A percentile compares a stretch with the other conserved stretches of the same genome.
phyloP scores from a whole-genome alignment of 2,888 invertebrate genomes.

The Hirtodrosophila alboralis region DNA sequence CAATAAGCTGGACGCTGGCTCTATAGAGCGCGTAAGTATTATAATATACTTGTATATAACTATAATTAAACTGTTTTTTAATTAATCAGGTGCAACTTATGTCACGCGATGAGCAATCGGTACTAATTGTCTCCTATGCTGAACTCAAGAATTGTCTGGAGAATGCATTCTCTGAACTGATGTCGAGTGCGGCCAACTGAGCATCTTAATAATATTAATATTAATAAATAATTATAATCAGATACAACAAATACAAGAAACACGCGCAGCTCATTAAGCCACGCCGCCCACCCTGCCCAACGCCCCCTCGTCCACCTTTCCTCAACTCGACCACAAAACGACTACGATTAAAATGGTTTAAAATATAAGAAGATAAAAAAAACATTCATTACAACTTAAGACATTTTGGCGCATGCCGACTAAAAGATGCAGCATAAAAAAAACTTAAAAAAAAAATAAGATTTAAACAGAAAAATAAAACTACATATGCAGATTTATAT shows the following conservation, averaged over 20 bases:
- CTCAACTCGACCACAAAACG: slow-evolving; percentile 65
- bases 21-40: slow-evolving; percentile 88
- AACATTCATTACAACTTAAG: slow-evolving; percentile 75
- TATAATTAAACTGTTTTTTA: background rate
- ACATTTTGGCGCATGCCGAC: slow-evolving; percentile 69
- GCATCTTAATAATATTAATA: slow-evolving; percentile 44
- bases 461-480: slow-evolving; percentile 27
- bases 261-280: slow-evolving; percentile 66
- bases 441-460: slow-evolving; percentile 26
- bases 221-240: no score
- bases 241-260: slow-evolving; percentile 30
- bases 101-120: slow-evolving; percentile 98
- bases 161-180: slow-evolving; percentile 93
- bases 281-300: slow-evolving; percentile 12
- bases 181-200: slow-evolving; percentile 83
- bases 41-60: no score
- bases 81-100: slow-evolving; percentile 92
- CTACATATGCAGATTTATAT: slow-evolving; percentile 64
- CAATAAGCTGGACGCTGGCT: slow-evolving; percentile 95
- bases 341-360: slow-evolving; percentile 71
- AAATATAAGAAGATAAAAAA: slow-evolving; percentile 42
- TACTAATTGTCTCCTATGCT: slow-evolving; percentile 96
- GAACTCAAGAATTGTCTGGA: slow-evolving; percentile 98
- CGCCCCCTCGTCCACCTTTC: slow-evolving; percentile 7
- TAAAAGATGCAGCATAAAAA: slow-evolving; percentile 39